Base-by-base conservation (phyloP, 2,113 vertebrate species). In the Gallinago paraguaiae region DNA sequence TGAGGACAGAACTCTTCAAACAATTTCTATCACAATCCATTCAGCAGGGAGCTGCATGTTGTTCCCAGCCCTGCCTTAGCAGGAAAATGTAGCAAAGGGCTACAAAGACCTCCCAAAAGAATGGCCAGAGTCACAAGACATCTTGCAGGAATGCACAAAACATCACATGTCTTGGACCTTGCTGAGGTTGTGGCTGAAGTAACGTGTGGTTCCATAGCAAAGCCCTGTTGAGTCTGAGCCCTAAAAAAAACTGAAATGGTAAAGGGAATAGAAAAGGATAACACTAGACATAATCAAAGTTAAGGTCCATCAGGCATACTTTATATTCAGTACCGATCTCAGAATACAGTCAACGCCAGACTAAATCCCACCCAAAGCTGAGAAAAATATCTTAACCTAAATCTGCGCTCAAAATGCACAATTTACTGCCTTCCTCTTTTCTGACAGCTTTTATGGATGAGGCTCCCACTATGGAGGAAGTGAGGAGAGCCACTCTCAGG, bases 141-240 rank as follows among this genome's bases (percentile, higher is more conserved):
- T 41, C 59, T 46, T 80, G 33, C 59, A 95, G 86, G 86, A 97
- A 97, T 84, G 82, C 86, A 94, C 60, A 94, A 95, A 96, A 94
- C 91, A 97, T 95, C 95, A 97, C 95, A 94, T 87, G 95, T 68
- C 76, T 94, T 91, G 80, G 94, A 94, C 72, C 35, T 80, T 90
- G 88, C 17, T 3, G 53, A 80, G 54, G 31, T 33, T 92, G 80
- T 88, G 91, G 82, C 91, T 90, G 51, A 81, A 94, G 23, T 56
- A 92, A 88, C 8, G 67, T 39, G 76, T 50, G 69, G 71, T 92
- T 30, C 63, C 31, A 23, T 53, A 80, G 43, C 41, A 83, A 79
- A 76, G 48, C 57, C 61, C 54, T 76, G 75, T 69, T 88, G 56
- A 67, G 90, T 67, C 37, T 56, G 17, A 84, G 64, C 35, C 48